Base-by-base conservation (phyloP, 2,797 vertebrate genomes). In the Argya squamiceps region DNA sequence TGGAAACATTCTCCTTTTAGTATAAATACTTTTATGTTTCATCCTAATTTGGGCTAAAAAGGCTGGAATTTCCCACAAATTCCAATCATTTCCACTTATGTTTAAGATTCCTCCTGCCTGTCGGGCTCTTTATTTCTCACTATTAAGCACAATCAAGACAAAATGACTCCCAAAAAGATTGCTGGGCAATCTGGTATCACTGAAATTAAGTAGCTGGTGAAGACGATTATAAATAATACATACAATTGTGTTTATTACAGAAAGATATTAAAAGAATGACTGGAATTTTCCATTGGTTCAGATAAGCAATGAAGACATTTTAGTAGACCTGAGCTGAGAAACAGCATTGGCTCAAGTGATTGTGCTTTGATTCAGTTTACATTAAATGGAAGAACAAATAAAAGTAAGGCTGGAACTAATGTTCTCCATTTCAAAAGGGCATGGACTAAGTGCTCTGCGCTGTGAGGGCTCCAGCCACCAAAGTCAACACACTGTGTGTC, bases 171-270 rank as follows among this genome's bases (percentile, higher is more conserved):
- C 92, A 49, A 76, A 95, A 94, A 65, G 46, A 55, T 52, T 69
- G 26, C 62, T 84, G 73, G 15, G 36, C 39, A 46, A 43, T 78
- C 79, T 88, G 37, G 30, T 69, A 95, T 84, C 65, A 56, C 21
- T 67, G 73, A 86, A 92, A 95, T 88, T 53, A 93, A 92, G 89
- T 52, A 92, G 50, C 37, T 47, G 37, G 49, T 70, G 71, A 87
- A 89, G 64, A 93, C 27, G 88, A 89, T 87, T 83, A 94, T 94
- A 92, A 95, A 96, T 96, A 91, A 96, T 95, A 92, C 50, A 96
- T 86, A 77, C 21, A 73, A 43, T 26, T 85, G 9, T 88, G 79
- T 82, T 93, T 88, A 92, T 92, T 93, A 67, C 84, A 73, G 87
- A 92, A 91, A 84, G 59, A 74, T 86, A 86, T 63, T 88, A 71